These are phyloP conservation scores for Chaetops frenatus DNA, from an alignment of 2,113 vertebrate genomes.

Conservation along the genomic window DNA sequence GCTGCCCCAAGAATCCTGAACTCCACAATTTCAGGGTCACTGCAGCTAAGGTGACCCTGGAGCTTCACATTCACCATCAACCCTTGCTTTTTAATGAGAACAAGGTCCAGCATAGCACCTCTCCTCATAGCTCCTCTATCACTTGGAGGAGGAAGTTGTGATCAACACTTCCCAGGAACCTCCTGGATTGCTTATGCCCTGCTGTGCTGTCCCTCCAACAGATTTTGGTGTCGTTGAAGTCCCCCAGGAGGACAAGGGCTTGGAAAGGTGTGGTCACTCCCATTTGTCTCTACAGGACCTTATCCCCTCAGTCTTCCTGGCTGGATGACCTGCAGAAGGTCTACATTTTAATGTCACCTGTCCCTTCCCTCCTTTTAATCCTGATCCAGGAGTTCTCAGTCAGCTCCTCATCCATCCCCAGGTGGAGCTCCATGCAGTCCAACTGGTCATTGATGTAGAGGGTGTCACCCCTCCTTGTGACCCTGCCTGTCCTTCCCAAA, in stretches of 20 bases:
- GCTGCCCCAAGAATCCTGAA: background rate
- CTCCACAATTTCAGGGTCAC: background rate
- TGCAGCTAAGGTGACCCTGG: background rate
- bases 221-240: background rate
- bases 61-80: background rate
- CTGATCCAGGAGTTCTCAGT: background rate
- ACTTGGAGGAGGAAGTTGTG: background rate
- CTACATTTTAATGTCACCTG: no score
- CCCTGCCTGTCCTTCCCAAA: background rate
- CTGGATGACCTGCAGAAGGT: background rate
- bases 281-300: background rate
- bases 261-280: background rate
- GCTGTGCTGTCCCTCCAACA: background rate
- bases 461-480: background rate
- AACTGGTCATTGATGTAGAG: background rate
- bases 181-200: no score
- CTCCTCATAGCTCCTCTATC: background rate
- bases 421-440: background rate
- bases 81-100: background rate
- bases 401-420: background rate
- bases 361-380: background rate
- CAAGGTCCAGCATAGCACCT: background rate
- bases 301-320: background rate
- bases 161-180: background rate
- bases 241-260: fast-evolving